Conservation (phyloP, 1,140 invertebrate genomes). For the Temnothorax curvispinosus region DNA sequence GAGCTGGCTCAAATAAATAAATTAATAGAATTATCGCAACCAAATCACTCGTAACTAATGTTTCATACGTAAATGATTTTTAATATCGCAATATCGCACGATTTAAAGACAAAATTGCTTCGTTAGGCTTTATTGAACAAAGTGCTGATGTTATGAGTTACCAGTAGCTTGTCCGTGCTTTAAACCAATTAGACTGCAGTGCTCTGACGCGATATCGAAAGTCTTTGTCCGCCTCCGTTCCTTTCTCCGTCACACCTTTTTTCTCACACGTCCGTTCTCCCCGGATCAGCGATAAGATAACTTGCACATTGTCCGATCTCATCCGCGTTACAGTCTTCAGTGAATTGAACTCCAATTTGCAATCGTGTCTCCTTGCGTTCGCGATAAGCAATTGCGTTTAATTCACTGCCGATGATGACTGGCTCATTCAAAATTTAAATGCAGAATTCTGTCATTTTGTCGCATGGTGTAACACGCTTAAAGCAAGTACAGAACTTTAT, state of each 20-base stretch:
- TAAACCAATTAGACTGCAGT: constrained; percentile 37
- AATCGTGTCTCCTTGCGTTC: background rate
- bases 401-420: background rate
- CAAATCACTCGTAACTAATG: background rate
- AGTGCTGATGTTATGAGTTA: background rate
- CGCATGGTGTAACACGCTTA: background rate
- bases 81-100: background rate
- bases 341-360: constrained; percentile 28
- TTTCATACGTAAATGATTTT: background rate
- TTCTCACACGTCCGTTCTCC: constrained; percentile 34
- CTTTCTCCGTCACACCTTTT: constrained; percentile 19
- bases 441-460: background rate
- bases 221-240: constrained; percentile 13
- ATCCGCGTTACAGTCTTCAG: background rate
- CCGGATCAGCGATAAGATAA: constrained; percentile 42
- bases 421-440: background rate
- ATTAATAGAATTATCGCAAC: background rate
- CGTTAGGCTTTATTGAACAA: background rate
- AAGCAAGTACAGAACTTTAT: background rate
- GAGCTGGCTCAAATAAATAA: background rate
- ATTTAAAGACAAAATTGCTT: background rate
- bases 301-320: constrained; percentile 3
- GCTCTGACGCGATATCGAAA: constrained; percentile 33
- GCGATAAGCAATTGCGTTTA: background rate
- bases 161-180: background rate